Evolutionary conservation across 2,797 vertebrate species (phyloP).

Genomic region (Esox masquinongy): DNA sequence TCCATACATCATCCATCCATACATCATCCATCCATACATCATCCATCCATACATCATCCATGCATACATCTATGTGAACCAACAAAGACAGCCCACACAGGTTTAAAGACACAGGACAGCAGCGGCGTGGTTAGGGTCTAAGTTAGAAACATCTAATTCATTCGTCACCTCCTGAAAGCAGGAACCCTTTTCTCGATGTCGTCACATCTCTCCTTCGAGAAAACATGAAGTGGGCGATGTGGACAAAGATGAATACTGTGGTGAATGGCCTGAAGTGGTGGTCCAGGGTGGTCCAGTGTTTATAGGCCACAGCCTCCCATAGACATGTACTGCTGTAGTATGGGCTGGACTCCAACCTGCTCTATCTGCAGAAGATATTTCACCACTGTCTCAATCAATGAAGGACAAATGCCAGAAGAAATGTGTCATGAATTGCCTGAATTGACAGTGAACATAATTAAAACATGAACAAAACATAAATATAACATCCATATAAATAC

Average conservation of each 20-base stretch:
- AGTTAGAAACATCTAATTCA: not conserved
- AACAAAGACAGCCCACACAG: too few species aligned
- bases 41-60: too few species aligned
- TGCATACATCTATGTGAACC: not conserved
- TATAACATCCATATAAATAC: not conserved
- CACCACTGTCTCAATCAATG: too few species aligned
- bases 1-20: conserved; percentile 34
- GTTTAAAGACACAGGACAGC: not conserved
- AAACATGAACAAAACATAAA: not conserved
- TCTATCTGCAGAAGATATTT: too few species aligned
- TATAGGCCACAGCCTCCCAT: too few species aligned
- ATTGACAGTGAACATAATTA: not conserved
- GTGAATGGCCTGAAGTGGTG: too few species aligned
- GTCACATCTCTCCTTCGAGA: not conserved
- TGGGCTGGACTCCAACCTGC: too few species aligned
- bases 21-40: conserved; percentile 36
- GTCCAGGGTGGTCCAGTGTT: too few species aligned
- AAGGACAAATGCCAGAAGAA: too few species aligned
- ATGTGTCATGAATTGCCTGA: too few species aligned
- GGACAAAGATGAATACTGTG: too few species aligned
- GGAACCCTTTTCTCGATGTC: not conserved
- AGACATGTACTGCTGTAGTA: too few species aligned
- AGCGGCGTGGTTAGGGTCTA: not conserved
- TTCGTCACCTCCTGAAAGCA: not conserved
- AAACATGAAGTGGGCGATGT: not conserved